Base-by-base conservation (phyloP, 2,888 invertebrate species). In the Argyra leucocephala region DNA sequence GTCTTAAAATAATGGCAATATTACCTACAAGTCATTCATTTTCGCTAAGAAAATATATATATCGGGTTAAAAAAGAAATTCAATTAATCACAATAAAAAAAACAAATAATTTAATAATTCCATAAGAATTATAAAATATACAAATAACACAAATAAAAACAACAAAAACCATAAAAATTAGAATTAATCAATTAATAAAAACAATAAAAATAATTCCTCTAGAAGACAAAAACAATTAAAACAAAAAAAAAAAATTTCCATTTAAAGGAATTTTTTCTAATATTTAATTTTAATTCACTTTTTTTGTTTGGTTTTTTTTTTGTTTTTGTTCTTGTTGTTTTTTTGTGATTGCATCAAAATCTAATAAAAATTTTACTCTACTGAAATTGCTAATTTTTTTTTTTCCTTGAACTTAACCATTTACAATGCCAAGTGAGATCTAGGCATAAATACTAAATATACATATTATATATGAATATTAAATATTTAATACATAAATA, bases 391-490 rank as follows among this genome's bases (percentile, higher is more conserved):
- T 48, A 48, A 48, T 48, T 18, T 12, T 31, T 18, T 12, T 31
- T 36, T 64, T 64, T 61, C 64, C 65, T 65, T 65, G 62, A 65
- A 65, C 65, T 65, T 62, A 62, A 65, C 65, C 62, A 36, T 58
- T 62, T 12, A 58, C 64, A 62, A 58, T 62, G 62, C 48, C 60
- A 64, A 48, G n/a, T n/a, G 48, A 48, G n/a, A 15, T 48, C 48
- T 48, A 12, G n/a, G n/a, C n/a, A n/a, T n/a, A n/a, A n/a, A n/a
- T 9, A 5, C 12, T 18, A 18, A 48, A 2, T 48, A 48, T 48
- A 18, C 15, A 48, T 2, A 12, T 12, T n/a, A 48, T 9, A 48
- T 48, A 15, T 12, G 12, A 9, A 37, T 37, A n/a, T n/a, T n/a
- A n/a, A n/a, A n/a, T n/a, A n/a, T n/a, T n/a, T n/a, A n/a, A 12